A percentile compares a stretch with the other conserved stretches of the same genome.
Evolutionary conservation across 2,113 vertebrate genomes (phyloP).

Genomic region (Candoia aspera): DNA sequence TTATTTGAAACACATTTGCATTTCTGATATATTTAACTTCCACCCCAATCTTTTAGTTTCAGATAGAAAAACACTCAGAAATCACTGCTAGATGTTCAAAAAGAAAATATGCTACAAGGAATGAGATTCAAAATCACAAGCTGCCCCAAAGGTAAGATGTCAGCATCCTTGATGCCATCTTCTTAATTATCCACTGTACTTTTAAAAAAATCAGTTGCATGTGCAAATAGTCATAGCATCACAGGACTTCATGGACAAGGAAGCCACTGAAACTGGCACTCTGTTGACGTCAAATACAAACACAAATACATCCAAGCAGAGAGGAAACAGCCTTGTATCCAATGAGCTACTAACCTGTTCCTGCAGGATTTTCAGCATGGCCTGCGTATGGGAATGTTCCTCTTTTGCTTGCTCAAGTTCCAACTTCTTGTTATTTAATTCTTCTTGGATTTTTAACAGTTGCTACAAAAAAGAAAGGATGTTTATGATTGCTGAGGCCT

Average conservation of each 20-base stretch:
- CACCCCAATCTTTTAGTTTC: conserved; percentile 30
- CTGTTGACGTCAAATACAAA: background rate
- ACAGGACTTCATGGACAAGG: background rate
- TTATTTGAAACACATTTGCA: conserved; percentile 40
- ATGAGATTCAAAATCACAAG: background rate
- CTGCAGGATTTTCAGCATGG: conserved; percentile 77
- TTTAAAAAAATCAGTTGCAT: background rate
- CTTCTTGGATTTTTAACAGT: conserved; percentile 88
- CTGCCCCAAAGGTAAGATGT: background rate
- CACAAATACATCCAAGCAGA: background rate
- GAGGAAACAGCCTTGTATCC: too few relatives aligned
- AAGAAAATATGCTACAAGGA: conserved; percentile 23
- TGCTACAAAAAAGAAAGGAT: conserved; percentile 77
- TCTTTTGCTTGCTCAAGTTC: conserved; percentile 90
- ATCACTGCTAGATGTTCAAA: background rate
- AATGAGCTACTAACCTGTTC: conserved; percentile 74
- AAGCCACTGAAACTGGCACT: background rate
- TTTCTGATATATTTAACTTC: conserved; percentile 36
- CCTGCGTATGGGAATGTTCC: conserved; percentile 82
- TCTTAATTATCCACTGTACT: background rate
- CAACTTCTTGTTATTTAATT: conserved; percentile 84
- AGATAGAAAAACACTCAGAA: conserved; percentile 17
- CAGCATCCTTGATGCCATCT: background rate
- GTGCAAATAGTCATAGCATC: background rate
- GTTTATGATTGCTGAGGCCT: conserved; percentile 27